Evolutionary conservation across 1,140 invertebrate species (phyloP).

Genomic region (Papilio machaon): DNA sequence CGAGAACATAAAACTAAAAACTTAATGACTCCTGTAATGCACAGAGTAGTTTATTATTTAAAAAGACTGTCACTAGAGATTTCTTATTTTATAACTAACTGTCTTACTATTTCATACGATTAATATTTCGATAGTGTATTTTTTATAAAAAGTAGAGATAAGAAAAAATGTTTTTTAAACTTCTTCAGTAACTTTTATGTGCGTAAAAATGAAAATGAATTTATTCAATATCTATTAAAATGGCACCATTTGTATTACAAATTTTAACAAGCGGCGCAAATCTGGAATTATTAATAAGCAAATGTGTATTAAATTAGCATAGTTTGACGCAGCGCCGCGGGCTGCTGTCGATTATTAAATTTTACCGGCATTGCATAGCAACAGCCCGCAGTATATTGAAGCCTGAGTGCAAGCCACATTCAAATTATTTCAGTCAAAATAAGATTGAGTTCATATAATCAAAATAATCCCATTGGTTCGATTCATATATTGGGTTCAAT

Average conservation of each 20-base stretch:
- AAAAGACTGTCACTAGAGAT: neutral
- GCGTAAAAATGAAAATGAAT: neutral
- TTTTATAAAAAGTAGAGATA: neutral
- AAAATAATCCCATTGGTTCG: too few species aligned
- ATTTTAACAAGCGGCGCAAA: slow-evolving; percentile 10
- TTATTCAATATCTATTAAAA: neutral
- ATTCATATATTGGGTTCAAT: too few species aligned
- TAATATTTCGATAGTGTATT: neutral
- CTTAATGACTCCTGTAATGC: neutral
- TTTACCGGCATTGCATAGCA: slow-evolving; percentile 12
- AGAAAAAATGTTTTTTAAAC: neutral
- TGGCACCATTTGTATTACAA: neutral
- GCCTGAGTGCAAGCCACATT: neutral
- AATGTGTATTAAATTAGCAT: slow-evolving; percentile 14
- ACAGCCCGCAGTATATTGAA: neutral
- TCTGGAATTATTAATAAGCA: slow-evolving; percentile 25
- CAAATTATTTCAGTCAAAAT: neutral
- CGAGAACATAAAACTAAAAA: neutral
- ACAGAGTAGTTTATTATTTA: neutral
- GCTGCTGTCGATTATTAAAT: slow-evolving; percentile 13
- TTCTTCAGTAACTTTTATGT: neutral
- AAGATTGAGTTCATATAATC: too few species aligned
- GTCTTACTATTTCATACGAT: too few species aligned
- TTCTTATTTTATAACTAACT: neutral
- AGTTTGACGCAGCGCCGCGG: slow-evolving; percentile 10